phyloP scores from a whole-genome alignment of 92 coral and sea anemone species.

The Epizoanthus rinbou region DNA sequence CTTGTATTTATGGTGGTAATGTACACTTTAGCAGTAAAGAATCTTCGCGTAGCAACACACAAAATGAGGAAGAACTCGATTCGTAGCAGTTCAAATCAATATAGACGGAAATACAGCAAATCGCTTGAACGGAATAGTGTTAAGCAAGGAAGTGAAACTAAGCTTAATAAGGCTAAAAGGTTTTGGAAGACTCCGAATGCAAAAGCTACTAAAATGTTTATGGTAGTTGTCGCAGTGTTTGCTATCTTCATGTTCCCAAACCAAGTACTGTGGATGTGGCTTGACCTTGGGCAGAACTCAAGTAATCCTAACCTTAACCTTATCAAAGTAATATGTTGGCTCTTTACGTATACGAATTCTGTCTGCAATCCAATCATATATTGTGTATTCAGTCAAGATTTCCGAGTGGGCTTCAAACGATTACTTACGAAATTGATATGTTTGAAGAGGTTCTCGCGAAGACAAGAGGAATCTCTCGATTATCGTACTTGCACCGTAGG shows the following conservation, averaged over 20 bases:
- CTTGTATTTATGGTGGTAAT: conserved; percentile 74
- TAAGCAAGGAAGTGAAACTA: background rate
- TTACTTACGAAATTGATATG: background rate
- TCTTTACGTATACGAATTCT: conserved; percentile 67
- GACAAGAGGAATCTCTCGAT: background rate
- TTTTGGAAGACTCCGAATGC: conserved; percentile 34
- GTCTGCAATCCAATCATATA: conserved; percentile 66
- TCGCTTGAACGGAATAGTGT: background rate
- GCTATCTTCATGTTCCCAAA: conserved; percentile 70
- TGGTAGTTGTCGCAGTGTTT: conserved; percentile 62
- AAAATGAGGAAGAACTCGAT: conserved; percentile 29
- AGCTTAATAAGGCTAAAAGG: background rate
- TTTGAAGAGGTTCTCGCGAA: background rate
- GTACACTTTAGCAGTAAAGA: conserved; percentile 69
- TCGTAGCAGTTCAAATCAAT: background rate
- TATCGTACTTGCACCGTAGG: background rate
- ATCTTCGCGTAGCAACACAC: conserved; percentile 50
- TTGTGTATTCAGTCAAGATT: conserved; percentile 58
- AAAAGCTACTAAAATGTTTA: conserved; percentile 69
- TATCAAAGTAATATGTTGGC: conserved; percentile 60
- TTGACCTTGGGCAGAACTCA: conserved; percentile 60
- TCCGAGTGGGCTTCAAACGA: conserved; percentile 42
- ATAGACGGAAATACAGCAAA: background rate
- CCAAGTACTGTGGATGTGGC: conserved; percentile 73
- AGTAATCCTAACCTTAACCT: conserved; percentile 41